Evolutionary conservation across 2,888 invertebrate genomes (phyloP), one percentile per base, ranked within the genome.

Genomic region (Sesamia inferens): DNA sequence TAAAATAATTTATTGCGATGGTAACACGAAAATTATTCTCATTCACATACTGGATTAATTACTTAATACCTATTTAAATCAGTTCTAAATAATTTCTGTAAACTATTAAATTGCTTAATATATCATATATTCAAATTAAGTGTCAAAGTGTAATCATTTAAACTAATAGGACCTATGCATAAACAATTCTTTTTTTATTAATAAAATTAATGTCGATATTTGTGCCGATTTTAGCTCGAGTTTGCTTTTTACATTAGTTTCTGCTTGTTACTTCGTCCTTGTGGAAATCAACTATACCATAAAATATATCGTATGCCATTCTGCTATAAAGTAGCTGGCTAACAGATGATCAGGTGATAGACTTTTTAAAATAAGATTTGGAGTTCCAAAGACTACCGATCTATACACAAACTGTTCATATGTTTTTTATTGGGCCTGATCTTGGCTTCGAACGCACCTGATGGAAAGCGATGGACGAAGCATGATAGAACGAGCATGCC

Each of bases 111-210:
- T 68, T 44, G 22, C 55, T 62, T 62, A 68, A 61, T 76, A 65
- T 22, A 42, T 65, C 58, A 69, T 47, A 54, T 19, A 24, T 76
- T 76, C 55, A 48, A 76, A 76, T 76, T 14, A 70, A 42, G 70
- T 76, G 76, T 65, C 76, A 55, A 44, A 70, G 48, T 65, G 0
- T 22, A 70, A 39, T 31, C 54, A 47, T 68, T 55, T 4, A 55
- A 57, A 19, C 6, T 57, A 57, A 55, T 55, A 1, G 51, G 24
- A 16, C 3, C 10, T 70, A 44, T 11, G 57, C 57, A 22, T 57
- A 68, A 14, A n/a, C 3, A 14, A 22, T 39, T 57, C 0, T 3
- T 70, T 71, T 70, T 70, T 59, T 69, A n/a, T 48, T 22, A 0
- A 39, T 48, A 19, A 48, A 22, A 39, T 22, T 48, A 13, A 16